A percentile compares a stretch with the other conserved stretches of the same genome.
Evolutionary conservation across 2,113 vertebrate species (phyloP).

Genomic region (Zapornia atra): DNA sequence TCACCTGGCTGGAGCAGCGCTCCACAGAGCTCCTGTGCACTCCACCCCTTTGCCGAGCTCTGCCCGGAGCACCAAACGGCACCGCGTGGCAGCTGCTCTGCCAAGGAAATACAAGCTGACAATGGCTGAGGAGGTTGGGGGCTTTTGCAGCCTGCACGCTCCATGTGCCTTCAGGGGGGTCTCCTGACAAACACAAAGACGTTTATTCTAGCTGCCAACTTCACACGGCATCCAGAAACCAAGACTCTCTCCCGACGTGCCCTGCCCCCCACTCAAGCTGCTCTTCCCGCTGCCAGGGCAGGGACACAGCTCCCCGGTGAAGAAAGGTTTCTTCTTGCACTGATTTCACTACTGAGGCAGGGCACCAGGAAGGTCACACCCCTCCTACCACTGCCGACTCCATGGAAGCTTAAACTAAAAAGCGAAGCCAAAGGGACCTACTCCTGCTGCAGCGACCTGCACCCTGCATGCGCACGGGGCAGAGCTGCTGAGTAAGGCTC

Average conservation of each 20-base stretch:
- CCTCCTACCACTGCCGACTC: not conserved
- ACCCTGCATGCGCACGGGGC: not conserved
- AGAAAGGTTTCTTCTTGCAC: not conserved
- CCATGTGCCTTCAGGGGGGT: not conserved
- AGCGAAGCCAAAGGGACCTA: not conserved
- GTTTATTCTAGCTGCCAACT: not conserved
- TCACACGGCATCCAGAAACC: not conserved
- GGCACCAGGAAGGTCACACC: not conserved
- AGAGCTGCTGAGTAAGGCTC: not conserved
- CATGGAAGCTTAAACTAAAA: not conserved
- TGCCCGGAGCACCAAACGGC: rapidly evolving
- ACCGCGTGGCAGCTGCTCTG: not conserved
- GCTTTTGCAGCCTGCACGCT: not conserved
- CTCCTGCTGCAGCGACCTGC: not conserved
- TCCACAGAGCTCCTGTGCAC: not conserved
- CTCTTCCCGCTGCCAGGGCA: rapidly evolving
- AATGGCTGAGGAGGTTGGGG: not conserved
- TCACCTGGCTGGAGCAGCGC: not conserved
- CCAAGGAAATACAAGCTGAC: not conserved
- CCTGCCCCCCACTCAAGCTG: not conserved
- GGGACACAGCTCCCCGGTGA: not conserved
- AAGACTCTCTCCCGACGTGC: not conserved
- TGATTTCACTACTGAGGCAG: not conserved
- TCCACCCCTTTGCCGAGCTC: rapidly evolving
- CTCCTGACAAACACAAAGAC: not conserved